A percentile compares a stretch with the other conserved stretches of the same genome.
These are phyloP conservation scores for Triops cancriformis DNA, from an alignment of 1,140 invertebrate genomes.

Conservation along the genomic window DNA sequence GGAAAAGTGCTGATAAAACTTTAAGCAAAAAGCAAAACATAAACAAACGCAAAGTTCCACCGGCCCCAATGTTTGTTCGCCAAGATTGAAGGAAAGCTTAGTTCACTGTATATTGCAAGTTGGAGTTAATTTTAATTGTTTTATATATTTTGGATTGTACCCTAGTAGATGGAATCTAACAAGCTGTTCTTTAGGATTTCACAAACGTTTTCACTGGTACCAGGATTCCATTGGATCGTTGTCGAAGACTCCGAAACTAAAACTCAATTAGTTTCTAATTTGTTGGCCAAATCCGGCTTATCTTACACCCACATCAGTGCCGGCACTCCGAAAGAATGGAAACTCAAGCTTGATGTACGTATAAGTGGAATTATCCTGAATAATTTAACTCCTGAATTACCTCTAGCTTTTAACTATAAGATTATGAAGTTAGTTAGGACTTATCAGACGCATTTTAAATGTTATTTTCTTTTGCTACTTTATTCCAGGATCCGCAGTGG, in stretches of 20 bases:
- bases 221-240: slow-evolving; percentile 91
- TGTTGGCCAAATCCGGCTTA: slow-evolving; percentile 64
- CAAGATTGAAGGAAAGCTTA: no score
- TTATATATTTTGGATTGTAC: slow-evolving; percentile 1
- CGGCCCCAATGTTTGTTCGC: no score
- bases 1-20: not conserved
- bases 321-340: slow-evolving; percentile 58
- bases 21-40: slow-evolving; percentile 1
- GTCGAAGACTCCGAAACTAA: slow-evolving; percentile 77
- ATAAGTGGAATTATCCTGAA: not conserved
- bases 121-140: no score
- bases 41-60: not conserved
- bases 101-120: no score
- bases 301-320: slow-evolving; percentile 69
- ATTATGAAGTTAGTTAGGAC: no score
- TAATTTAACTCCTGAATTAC: not conserved
- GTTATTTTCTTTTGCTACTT: slow-evolving; percentile 28
- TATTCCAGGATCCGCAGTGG: slow-evolving; percentile 64
- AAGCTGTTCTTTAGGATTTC: slow-evolving; percentile 53
- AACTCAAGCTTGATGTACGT: slow-evolving; percentile 50
- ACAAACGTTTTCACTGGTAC: slow-evolving; percentile 77
- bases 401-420: no score
- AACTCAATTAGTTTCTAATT: slow-evolving; percentile 64
- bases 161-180: not conserved
- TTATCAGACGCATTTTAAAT: no score